A percentile compares a stretch with the other conserved stretches of the same genome.
Conservation (phyloP, 2,113 vertebrate species). For the Siniperca knerii region DNA sequence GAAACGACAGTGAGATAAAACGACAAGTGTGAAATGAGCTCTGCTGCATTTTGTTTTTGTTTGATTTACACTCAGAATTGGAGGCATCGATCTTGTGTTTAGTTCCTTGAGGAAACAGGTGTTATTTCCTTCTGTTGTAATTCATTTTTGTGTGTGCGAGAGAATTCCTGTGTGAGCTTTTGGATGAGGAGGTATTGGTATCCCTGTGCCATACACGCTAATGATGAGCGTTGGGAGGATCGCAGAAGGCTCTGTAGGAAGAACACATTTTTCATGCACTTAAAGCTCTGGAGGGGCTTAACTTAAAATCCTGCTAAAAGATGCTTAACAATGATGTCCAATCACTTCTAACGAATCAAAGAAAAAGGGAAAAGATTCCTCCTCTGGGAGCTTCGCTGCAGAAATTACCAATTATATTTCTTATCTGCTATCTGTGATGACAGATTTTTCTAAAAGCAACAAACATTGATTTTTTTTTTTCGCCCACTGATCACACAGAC, state of each 20-base stretch:
- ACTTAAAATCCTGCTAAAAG: slow-evolving; percentile 62
- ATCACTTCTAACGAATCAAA: slow-evolving; percentile 64
- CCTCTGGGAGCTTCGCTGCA: slow-evolving; percentile 19
- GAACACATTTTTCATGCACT: slow-evolving; percentile 65
- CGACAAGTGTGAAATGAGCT: slow-evolving; percentile 54
- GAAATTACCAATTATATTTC: slow-evolving; percentile 56
- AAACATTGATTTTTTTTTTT: slow-evolving; percentile 39
- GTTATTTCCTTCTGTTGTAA: slow-evolving; percentile 58
- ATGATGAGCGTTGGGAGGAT: slow-evolving; percentile 64
- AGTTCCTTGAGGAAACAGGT: slow-evolving; percentile 63
- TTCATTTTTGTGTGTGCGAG: slow-evolving; percentile 12
- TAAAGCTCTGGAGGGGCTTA: slow-evolving; percentile 65
- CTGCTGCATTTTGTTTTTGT: slow-evolving; percentile 11
- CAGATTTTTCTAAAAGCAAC: slow-evolving; percentile 36
- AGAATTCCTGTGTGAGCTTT: slow-evolving; percentile 42
- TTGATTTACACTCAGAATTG: slow-evolving; percentile 27
- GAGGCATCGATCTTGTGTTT: slow-evolving; percentile 32
- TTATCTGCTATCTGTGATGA: slow-evolving; percentile 19
- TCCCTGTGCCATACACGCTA: slow-evolving; percentile 44
- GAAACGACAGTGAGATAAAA: slow-evolving; percentile 27
- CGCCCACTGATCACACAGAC: not conserved
- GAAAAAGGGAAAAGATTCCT: slow-evolving; percentile 22
- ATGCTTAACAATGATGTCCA: slow-evolving; percentile 63
- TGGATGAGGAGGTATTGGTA: slow-evolving; percentile 33
- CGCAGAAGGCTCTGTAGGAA: slow-evolving; percentile 40